Conservation (phyloP, 2,797 vertebrate genomes). For the Chloroceryle inda region DNA sequence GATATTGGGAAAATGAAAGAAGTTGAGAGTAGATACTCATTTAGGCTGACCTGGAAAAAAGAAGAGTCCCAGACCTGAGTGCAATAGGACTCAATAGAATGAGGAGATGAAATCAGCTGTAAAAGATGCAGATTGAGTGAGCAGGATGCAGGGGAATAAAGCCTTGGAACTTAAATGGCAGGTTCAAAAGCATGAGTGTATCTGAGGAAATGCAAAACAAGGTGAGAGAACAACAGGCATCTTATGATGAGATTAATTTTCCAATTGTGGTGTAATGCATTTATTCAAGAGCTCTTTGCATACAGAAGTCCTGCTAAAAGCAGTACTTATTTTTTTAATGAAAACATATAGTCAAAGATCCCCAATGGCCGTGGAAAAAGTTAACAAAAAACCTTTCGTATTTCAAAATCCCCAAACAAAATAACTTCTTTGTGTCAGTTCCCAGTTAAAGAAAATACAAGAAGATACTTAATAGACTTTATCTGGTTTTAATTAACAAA, state of each 20-base stretch:
- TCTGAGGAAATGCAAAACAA: background rate
- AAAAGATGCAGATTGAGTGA: background rate
- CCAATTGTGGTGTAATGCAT: background rate
- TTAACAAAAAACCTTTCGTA: background rate
- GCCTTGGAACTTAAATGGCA: background rate
- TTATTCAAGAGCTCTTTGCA: background rate
- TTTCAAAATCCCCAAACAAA: constrained; percentile 15
- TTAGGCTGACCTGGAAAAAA: background rate
- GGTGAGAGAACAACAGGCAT: background rate
- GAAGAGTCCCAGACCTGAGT: background rate
- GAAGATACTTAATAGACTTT: background rate
- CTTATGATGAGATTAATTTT: background rate
- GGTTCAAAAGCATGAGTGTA: background rate
- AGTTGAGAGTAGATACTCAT: background rate
- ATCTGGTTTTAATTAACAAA: constrained; percentile 4
- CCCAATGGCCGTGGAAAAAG: background rate
- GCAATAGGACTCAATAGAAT: background rate
- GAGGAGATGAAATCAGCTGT: background rate
- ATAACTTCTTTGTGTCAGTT: background rate
- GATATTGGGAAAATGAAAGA: background rate
- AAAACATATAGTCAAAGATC: background rate
- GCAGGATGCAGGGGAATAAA: background rate
- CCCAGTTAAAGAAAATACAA: background rate
- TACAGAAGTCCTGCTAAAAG: background rate
- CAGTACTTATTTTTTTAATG: background rate